phyloP scores from a whole-genome alignment of 2,113 vertebrate species.

The Scolopax mira region DNA sequence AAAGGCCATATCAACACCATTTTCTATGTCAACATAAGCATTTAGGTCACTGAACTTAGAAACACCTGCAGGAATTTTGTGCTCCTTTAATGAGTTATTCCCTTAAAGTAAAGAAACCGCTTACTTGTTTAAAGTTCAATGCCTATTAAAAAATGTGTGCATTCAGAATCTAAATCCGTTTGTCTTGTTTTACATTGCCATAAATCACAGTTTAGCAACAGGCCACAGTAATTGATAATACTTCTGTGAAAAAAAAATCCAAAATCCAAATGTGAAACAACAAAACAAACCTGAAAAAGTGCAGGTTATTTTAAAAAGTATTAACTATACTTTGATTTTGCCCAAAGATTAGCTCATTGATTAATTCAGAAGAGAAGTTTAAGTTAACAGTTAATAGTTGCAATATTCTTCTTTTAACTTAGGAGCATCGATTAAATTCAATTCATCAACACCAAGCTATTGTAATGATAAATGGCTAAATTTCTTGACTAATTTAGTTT shows the following conservation, averaged over 20 bases:
- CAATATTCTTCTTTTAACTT: not conserved
- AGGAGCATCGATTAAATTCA: not conserved
- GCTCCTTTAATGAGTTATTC: not conserved
- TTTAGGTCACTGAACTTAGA: not conserved
- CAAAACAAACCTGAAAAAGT: not conserved
- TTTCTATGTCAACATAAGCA: not conserved
- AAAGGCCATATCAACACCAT: not conserved
- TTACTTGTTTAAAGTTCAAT: constrained; percentile 1
- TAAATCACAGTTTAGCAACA: not conserved
- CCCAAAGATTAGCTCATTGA: not conserved
- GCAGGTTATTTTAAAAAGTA: not conserved
- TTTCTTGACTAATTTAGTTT: not conserved
- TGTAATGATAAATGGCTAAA: not conserved
- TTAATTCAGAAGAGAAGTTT: not conserved
- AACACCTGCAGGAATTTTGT: not conserved
- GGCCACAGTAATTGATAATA: not conserved
- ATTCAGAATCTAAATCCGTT: not conserved
- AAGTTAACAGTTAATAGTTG: not conserved
- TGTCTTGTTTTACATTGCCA: not conserved
- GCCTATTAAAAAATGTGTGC: not conserved
- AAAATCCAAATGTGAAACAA: not conserved
- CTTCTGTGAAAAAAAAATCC: not conserved
- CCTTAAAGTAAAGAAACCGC: not conserved
- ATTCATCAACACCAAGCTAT: not conserved
- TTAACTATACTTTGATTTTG: not conserved